A percentile compares a stretch with the other conserved stretches of the same genome.
These are phyloP conservation scores for Elaphurus davidianus DNA, from an alignment of 2,113 vertebrate species.

Conservation along the genomic window DNA sequence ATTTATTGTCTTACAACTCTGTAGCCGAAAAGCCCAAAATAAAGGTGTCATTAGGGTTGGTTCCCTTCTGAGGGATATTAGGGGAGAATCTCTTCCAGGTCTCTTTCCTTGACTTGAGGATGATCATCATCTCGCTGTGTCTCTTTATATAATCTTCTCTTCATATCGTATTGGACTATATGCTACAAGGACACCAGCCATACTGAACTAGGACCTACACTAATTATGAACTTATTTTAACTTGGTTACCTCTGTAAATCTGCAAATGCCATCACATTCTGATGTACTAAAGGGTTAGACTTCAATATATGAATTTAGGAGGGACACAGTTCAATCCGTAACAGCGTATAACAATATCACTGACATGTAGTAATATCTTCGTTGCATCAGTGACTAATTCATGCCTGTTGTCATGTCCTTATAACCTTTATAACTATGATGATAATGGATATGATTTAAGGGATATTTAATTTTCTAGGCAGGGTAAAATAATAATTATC, in stretches of 20 bases:
- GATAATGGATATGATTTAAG: background rate
- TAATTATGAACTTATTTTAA: background rate
- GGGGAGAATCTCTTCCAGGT: too few relatives aligned
- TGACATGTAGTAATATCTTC: background rate
- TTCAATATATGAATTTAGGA: background rate
- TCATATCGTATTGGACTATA: background rate
- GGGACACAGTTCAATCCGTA: background rate
- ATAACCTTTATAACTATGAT: background rate
- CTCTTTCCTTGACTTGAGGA: background rate
- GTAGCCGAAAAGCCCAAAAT: background rate
- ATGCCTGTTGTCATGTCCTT: background rate
- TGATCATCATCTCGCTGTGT: background rate
- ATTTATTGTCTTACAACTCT: background rate
- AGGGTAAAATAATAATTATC: background rate
- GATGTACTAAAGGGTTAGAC: background rate
- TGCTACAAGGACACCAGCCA: background rate
- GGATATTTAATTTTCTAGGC: background rate
- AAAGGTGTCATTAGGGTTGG: background rate
- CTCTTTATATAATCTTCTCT: background rate
- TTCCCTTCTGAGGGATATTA: background rate
- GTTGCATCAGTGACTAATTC: background rate
- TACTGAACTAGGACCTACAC: background rate
- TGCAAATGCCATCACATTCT: background rate
- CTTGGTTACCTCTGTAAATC: background rate
- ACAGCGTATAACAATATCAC: background rate